Evolutionary conservation across 2,888 invertebrate genomes (phyloP).

Genomic region (Meandrusa payeni): DNA sequence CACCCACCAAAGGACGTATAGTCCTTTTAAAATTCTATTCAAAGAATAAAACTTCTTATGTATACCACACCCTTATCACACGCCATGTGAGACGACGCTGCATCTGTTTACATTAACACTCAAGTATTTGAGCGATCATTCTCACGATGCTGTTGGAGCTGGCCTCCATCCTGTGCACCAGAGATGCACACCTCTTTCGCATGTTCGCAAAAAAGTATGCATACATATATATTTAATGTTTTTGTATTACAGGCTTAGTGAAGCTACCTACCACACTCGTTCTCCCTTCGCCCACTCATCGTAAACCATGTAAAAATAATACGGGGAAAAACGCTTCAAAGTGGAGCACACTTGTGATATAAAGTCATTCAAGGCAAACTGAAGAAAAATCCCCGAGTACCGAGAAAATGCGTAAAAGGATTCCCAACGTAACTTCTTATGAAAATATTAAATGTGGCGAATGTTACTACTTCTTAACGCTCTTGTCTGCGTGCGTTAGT

Average conservation of each 20-base stretch:
- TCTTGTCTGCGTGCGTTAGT: slow-evolving; percentile 16
- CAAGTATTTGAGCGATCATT: too few relatives aligned
- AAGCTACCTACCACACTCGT: slow-evolving; percentile 33
- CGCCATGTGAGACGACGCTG: too few relatives aligned
- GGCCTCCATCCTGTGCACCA: too few relatives aligned
- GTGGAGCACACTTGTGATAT: slow-evolving; percentile 36
- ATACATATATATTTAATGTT: slow-evolving; percentile 19
- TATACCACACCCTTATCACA: too few relatives aligned
- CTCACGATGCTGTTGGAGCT: too few relatives aligned
- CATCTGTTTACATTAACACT: too few relatives aligned
- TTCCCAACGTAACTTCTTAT: slow-evolving; percentile 23
- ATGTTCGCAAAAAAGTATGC: too few relatives aligned
- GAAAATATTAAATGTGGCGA: slow-evolving; percentile 28
- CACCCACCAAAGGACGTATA: too few relatives aligned
- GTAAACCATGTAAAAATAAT: slow-evolving; percentile 53
- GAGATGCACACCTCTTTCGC: too few relatives aligned
- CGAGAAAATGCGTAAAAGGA: slow-evolving; percentile 32
- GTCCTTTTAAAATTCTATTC: too few relatives aligned
- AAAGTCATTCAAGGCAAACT: slow-evolving; percentile 37
- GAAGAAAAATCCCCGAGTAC: slow-evolving; percentile 31
- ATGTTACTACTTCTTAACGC: slow-evolving; percentile 13
- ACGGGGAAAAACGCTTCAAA: slow-evolving; percentile 38
- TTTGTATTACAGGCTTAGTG: slow-evolving; percentile 30
- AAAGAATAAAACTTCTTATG: too few relatives aligned
- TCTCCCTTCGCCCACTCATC: slow-evolving; percentile 39